These are phyloP conservation scores for Ophiothrix spiculata DNA, from an alignment of 35 echinoderm and acorn worm genomes.

Conservation along the genomic window DNA sequence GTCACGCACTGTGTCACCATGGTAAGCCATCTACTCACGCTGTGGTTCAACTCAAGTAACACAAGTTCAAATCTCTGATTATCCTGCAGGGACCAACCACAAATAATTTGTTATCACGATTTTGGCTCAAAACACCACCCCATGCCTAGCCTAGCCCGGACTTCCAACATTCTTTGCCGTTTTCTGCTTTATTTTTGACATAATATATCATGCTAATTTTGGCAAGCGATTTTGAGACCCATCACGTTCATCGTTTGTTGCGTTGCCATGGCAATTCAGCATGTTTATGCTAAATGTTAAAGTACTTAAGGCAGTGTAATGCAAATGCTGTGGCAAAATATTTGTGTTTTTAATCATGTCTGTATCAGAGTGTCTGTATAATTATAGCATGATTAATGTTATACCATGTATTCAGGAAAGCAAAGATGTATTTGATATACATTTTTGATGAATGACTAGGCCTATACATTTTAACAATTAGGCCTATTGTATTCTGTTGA, in stretches of 20 bases:
- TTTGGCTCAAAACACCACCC: neutral
- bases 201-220: neutral
- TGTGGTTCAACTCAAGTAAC: neutral
- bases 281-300: too few relatives aligned
- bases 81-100: neutral
- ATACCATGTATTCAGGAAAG: too few relatives aligned
- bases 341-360: too few relatives aligned
- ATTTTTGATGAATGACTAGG: too few relatives aligned
- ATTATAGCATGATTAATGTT: too few relatives aligned
- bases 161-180: neutral
- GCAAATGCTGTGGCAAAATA: too few relatives aligned
- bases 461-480: too few relatives aligned
- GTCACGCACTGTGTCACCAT: neutral
- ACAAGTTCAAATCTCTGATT: slow-evolving; percentile 3
- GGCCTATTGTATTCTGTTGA: too few relatives aligned
- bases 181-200: neutral
- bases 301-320: too few relatives aligned
- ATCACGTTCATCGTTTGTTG: neutral
- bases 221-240: neutral
- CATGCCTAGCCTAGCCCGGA: neutral
- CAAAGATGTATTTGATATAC: too few relatives aligned
- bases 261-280: neutral
- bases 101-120: neutral
- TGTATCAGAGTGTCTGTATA: too few relatives aligned
- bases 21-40: neutral